Evolutionary conservation across 2,113 vertebrate species (phyloP).

Genomic region (Tenebrosternarchus preto): DNA sequence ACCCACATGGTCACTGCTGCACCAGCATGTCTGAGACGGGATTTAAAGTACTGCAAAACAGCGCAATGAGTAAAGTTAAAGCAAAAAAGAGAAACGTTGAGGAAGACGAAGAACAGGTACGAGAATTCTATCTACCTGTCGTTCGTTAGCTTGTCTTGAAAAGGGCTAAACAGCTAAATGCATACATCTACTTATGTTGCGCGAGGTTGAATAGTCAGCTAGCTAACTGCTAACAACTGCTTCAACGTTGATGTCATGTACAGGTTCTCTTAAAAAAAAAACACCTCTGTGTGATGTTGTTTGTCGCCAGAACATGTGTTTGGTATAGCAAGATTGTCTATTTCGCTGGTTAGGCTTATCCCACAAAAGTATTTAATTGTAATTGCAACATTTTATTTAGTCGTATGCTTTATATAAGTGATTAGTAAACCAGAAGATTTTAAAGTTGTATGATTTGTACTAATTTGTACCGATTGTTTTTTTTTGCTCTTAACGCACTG

Average conservation of each 20-base stretch:
- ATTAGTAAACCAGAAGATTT: too few species aligned
- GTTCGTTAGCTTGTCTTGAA: background rate
- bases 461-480: too few species aligned
- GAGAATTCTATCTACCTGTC: background rate
- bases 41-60: background rate
- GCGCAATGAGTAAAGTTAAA: slow-evolving; percentile 53
- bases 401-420: too few species aligned
- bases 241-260: background rate
- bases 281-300: background rate
- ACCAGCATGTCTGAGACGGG: slow-evolving; percentile 36
- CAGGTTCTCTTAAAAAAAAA: too few species aligned
- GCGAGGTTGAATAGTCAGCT: background rate
- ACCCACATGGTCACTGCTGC: slow-evolving; percentile 62
- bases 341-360: background rate
- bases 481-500: background rate
- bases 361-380: background rate
- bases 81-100: slow-evolving; percentile 58
- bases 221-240: background rate
- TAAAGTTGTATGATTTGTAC: too few species aligned
- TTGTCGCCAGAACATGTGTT: background rate
- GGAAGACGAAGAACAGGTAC: slow-evolving; percentile 57
- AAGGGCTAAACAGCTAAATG: background rate
- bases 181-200: background rate
- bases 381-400: too few species aligned
- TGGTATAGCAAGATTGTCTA: background rate